Base-by-base conservation (phyloP, 2,113 vertebrate species). In the Salvelinus fontinalis region DNA sequence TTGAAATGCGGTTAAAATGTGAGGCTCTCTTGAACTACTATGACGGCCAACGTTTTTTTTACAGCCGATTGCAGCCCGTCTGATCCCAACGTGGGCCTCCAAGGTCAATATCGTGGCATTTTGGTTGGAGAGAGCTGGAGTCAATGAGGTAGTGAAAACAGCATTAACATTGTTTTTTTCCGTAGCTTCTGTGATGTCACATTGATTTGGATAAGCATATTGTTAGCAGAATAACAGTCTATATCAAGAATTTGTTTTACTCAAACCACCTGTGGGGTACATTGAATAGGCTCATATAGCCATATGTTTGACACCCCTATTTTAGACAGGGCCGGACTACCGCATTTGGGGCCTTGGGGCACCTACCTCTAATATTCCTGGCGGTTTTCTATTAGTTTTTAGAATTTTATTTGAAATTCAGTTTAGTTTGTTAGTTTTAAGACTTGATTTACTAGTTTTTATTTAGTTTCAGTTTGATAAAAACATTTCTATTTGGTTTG, bases 1-100 rank as follows among this genome's bases (percentile, higher is more conserved):
- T 48, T 71, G 65, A 71, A 80, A 79, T 77, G 67, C 11, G 26
- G 70, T 54, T 70, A 16, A 69, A 81, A 65, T 62, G 39, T 75
- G 75, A 81, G 18, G 54, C 51, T 76, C 49, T 62, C 59, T 79
- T 74, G 73, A 79, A 82, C 39, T 69, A 71, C 79, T 78, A 76
- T 81, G 57, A 49, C 13, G 67, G 70, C 76, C 72, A 57, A 77
- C 44, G 71, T 34, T 34, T 75, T 51, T 29, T 57, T 71, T 69
- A 34, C 48, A 31, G 39, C 13, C 64, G 3, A 57, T 9, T 76
- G 59, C 14, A 29, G 24, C 34, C 8, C 14, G 12, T 24, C 68
- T 49, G 68, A 24, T 70, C 44, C 44, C n/a, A 69, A 39, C 6
- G n/a, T 70, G 24, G 22, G n/a, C 67, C 29, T 44, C 75, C n/a